Evolutionary conservation across 1,140 invertebrate genomes (phyloP).

Genomic region (Rhopalosiphum padi): DNA sequence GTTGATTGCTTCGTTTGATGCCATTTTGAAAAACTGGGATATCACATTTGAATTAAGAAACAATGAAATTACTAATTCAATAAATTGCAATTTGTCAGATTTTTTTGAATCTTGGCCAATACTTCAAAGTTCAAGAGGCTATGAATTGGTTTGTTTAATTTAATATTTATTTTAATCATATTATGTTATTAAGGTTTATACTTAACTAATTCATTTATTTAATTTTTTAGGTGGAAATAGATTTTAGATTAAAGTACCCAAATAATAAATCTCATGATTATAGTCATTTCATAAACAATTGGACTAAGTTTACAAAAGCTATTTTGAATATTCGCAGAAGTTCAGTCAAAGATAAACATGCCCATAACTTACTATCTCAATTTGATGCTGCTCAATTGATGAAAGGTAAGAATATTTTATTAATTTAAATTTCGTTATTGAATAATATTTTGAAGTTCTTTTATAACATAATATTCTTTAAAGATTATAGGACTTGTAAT

Average conservation of each 20-base stretch:
- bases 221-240: neutral
- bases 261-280: neutral
- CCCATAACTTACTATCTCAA: neutral
- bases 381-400: neutral
- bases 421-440: neutral
- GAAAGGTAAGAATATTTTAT: neutral
- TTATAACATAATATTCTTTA: neutral
- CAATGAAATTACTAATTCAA: neutral
- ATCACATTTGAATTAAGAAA: neutral
- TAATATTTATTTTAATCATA: constrained; percentile 20
- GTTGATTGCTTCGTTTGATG: constrained; percentile 13
- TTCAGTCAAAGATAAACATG: constrained; percentile 1
- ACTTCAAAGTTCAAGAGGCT: neutral
- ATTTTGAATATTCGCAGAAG: neutral
- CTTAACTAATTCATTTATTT: neutral
- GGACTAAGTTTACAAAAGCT: neutral
- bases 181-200: neutral
- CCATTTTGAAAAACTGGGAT: neutral
- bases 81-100: neutral
- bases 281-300: neutral
- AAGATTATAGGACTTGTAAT: constrained; percentile 9
- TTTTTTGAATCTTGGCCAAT: constrained; percentile 5
- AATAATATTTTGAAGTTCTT: neutral
- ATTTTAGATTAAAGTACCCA: neutral
- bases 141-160: constrained; percentile 2